phyloP scores from a whole-genome alignment of 1,140 invertebrate species.

The Cydia amplana region DNA sequence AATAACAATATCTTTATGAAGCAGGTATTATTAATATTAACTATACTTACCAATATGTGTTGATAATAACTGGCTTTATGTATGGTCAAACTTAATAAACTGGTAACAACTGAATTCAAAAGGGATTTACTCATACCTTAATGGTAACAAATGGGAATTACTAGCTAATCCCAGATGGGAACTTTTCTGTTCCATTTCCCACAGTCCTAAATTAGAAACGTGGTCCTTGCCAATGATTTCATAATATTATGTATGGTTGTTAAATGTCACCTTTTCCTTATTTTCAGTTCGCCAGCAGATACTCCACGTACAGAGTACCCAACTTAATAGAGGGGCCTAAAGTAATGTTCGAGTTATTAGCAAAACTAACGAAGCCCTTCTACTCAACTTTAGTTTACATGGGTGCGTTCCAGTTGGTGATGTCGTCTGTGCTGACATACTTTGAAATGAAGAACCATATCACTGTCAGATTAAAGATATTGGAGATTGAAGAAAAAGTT shows the following conservation, averaged over 20 bases:
- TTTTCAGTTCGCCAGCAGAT: constrained; percentile 74
- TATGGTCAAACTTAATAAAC: too few species aligned
- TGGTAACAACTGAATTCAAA: too few species aligned
- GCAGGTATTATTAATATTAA: too few species aligned
- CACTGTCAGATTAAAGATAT: constrained; percentile 54
- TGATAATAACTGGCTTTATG: too few species aligned
- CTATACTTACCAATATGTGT: too few species aligned
- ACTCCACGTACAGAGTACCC: constrained; percentile 71
- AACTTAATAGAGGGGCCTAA: constrained; percentile 57
- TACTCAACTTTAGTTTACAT: constrained; percentile 47
- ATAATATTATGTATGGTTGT: background rate
- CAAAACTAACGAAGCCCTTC: constrained; percentile 57
- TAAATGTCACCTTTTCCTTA: constrained; percentile 35
- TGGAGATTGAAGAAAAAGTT: constrained; percentile 56
- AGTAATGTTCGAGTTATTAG: constrained; percentile 61
- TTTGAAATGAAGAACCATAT: constrained; percentile 67
- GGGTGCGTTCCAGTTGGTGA: constrained; percentile 47
- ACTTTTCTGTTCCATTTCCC: too few species aligned
- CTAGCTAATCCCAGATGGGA: too few species aligned
- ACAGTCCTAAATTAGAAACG: too few species aligned
- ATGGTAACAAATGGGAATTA: too few species aligned
- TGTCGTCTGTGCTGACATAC: constrained; percentile 64
- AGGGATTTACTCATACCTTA: too few species aligned
- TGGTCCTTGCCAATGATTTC: too few species aligned
- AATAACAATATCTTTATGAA: too few species aligned